phyloP scores from a whole-genome alignment of 2,113 vertebrate genomes.

The Arothron firmamentum region DNA sequence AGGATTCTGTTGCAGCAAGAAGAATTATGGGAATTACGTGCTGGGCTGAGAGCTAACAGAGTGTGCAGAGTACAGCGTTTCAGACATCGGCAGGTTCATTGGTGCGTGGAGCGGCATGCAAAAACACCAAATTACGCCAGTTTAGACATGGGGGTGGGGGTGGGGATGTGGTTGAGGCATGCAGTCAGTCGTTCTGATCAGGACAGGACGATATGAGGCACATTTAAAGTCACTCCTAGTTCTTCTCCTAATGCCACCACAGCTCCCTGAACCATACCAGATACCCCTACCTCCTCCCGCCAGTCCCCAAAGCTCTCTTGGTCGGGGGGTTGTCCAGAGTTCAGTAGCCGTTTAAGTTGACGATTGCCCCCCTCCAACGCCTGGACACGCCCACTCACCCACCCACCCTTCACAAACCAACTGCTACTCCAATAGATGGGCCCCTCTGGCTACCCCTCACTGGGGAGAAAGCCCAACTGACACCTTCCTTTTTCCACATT shows the following conservation, averaged over 20 bases:
- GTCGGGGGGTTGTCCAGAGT: slow-evolving; percentile 74
- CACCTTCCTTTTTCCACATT: slow-evolving; percentile 62
- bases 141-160: slow-evolving; percentile 30
- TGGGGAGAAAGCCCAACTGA: slow-evolving; percentile 52
- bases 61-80: slow-evolving; percentile 45
- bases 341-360: slow-evolving; percentile 68
- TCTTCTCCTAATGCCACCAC: slow-evolving; percentile 24
- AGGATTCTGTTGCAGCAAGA: slow-evolving; percentile 56
- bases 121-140: slow-evolving; percentile 50
- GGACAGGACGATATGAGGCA: slow-evolving; percentile 57
- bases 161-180: not conserved
- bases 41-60: slow-evolving; percentile 57
- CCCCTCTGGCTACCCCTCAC: slow-evolving; percentile 58
- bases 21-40: slow-evolving; percentile 68
- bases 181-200: slow-evolving; percentile 42
- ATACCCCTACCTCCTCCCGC: slow-evolving; percentile 37
- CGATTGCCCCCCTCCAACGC: slow-evolving; percentile 38
- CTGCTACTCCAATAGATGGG: slow-evolving; percentile 54
- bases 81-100: slow-evolving; percentile 47
- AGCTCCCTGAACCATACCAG: slow-evolving; percentile 31
- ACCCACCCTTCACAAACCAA: slow-evolving; percentile 53
- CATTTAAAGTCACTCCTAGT: slow-evolving; percentile 55
- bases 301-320: slow-evolving; percentile 37
- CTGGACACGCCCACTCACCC: slow-evolving; percentile 17
- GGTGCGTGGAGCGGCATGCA: slow-evolving; percentile 52